Base-by-base conservation (phyloP, 2,113 vertebrate genomes). In the Oreochromis aureus region DNA sequence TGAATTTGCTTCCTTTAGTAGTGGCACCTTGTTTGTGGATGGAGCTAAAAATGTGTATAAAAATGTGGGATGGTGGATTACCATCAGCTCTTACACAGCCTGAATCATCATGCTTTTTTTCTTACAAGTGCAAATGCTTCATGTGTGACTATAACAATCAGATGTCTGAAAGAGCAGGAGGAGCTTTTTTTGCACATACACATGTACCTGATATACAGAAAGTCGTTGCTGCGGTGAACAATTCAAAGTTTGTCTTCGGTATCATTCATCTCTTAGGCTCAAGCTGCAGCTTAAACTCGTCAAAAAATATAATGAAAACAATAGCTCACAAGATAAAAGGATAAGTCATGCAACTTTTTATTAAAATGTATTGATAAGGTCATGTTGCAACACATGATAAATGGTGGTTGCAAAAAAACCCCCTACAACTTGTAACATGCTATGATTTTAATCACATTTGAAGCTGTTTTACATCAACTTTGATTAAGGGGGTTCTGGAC, bases 11-110 rank as follows among this genome's bases (percentile, higher is more conserved):
- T 39, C 48, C 80, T 73, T 46, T 36, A 46, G 9, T 63, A 27
- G 44, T 54, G 71, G 61, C 85, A 86, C 61, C 61, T 44, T 58
- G 56, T 24, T 56, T 89, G 88, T 81, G 63, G 76, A 87, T 80
- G 86, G 86, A 88, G 66, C 83, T 90, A 83, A 91, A 92, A 88
- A 81, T 15, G 32, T 86, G 85, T 84, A 89, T 71, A 41, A 89
- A 83, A 69, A 7, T 69, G 85, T 90, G 81, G 58, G 84, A 89
- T 87, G 79, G 66, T 55, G 86, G 71, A 86, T 92, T 82, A 85
- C 83, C 58, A 86, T 36, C 81, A 87, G 41, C 83, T 91, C 89
- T 88, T 41, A 82, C 87, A 87, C 55, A 87, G 78, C 55, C 82
- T 81, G 84, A 91, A 87, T 87, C 69, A 89, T 89, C 82, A 48